A percentile compares a stretch with the other conserved stretches of the same genome.
Evolutionary conservation across 2,113 vertebrate genomes (phyloP).

Genomic region (Sminthopsis crassicaudata): DNA sequence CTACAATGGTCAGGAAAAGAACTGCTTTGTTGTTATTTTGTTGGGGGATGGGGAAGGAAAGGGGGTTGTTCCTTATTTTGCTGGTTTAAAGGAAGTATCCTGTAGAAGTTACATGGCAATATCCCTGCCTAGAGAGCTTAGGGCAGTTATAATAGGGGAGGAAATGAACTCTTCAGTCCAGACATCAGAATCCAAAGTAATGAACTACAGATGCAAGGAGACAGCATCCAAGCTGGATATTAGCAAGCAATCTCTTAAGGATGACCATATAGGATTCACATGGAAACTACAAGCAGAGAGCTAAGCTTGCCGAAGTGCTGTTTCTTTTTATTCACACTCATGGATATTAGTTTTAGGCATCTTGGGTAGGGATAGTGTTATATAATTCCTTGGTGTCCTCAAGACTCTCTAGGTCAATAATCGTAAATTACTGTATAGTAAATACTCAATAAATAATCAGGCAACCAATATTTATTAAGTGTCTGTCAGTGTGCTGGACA

Average conservation of each 20-base stretch:
- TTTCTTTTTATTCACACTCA: constrained; percentile 12
- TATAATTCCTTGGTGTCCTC: not conserved
- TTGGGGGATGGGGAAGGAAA: not conserved
- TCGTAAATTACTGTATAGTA: too few relatives aligned
- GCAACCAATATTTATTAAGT: not conserved
- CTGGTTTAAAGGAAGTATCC: constrained; percentile 24
- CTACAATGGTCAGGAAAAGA: not conserved
- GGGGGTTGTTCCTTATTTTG: not conserved
- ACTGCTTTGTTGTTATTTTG: not conserved
- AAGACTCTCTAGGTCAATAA: not conserved
- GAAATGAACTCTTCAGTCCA: not conserved
- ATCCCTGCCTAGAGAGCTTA: not conserved
- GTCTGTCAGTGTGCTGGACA: not conserved
- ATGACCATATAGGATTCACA: not conserved
- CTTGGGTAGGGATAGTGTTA: not conserved
- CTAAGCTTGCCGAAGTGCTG: not conserved
- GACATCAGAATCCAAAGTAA: not conserved
- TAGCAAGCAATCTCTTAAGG: not conserved
- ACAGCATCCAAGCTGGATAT: not conserved
- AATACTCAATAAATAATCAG: not conserved
- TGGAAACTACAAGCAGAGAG: constrained; percentile 26
- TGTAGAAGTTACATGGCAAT: not conserved
- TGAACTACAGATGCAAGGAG: not conserved
- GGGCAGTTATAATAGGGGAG: not conserved
- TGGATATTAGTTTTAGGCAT: constrained; percentile 2